Base-by-base conservation (phyloP, 2,888 invertebrate species). In the Pterobdella sp. region DNA sequence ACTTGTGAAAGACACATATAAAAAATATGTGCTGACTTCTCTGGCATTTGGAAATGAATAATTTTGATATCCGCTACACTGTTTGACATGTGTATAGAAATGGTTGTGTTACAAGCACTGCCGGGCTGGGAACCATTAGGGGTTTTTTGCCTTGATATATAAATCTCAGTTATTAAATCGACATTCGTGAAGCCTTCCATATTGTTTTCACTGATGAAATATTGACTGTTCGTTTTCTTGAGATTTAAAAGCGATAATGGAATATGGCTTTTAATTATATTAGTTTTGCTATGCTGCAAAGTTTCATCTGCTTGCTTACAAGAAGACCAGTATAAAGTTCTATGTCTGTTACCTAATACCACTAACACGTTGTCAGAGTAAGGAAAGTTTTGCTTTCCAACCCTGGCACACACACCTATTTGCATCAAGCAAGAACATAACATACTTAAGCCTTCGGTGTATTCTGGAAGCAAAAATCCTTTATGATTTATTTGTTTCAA, bases 151-250 rank as follows among this genome's bases (percentile, higher is more conserved):
- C 14, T 26, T 1, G 32, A 34, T 29, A 34, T n/a, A 3, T 4
- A 35, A 1, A 71, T 26, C 35, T 71, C 71, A 29, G 60, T 71
- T 10, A 71, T 63, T n/a, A 71, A 35, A 36, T 71, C 71, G n/a
- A 71, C 31, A 37, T 71, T 71, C 0, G 63, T 63, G 34, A 71
- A 71, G 34, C 71, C 71, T 56, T 71, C 71, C 7, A 60, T 63
- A 36, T 32, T n/a, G 29, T 56, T 56, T 18, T 71, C 71, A 34
- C 52, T 71, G 35, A 71, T 32, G 71, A 14, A 60, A 29, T 35
- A 71, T n/a, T 34, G 63, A 49, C 29, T 22, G 36, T 18, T 60
- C 7, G 52, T 29, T 22, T 34, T 31, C 26, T 71, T 71, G 18
- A 63, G 4, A 31, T 31, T 14, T 29, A 71, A 35, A 35, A 71